Conservation (phyloP, 53 echinoderm and acorn worm species). For the Echinarachnius parma region DNA sequence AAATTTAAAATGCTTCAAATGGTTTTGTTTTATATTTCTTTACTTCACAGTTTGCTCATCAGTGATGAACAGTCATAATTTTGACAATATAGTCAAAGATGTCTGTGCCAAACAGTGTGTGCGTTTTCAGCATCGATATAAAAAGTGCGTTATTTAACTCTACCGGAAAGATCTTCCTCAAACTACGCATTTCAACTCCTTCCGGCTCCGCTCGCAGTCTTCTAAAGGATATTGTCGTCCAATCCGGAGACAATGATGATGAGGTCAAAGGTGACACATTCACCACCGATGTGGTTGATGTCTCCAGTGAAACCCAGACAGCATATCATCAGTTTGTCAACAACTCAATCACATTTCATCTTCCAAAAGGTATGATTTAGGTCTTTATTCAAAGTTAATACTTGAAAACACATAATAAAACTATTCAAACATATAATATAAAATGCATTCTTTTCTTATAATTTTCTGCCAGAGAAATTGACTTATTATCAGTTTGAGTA, state of each 20-base stretch:
- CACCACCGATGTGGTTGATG: constrained; percentile 7
- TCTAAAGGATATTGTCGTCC: constrained; percentile 8
- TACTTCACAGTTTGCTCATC: no score
- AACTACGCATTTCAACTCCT: constrained; percentile 3
- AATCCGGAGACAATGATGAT: constrained; percentile 9
- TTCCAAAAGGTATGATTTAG: constrained; percentile 29
- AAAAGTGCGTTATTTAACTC: constrained; percentile 1
- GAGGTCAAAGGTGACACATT: constrained; percentile 29
- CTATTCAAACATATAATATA: no score
- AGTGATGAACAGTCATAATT: no score
- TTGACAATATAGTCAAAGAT: no score
- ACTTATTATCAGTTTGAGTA: no score
- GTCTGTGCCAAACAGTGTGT: no score
- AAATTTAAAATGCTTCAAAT: no score
- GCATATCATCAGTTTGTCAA: neutral
- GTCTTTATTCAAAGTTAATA: no score
- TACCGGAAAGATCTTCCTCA: constrained; percentile 6
- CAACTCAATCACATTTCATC: constrained; percentile 15
- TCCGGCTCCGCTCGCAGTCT: neutral
- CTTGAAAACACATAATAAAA: no score
- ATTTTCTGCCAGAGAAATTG: neutral
- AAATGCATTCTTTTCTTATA: no score
- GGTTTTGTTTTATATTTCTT: no score
- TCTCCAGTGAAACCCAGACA: neutral
- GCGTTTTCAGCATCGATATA: constrained; percentile 24